phyloP scores from a whole-genome alignment of 2,113 vertebrate genomes.

The Anarhynchus alexandrinus region DNA sequence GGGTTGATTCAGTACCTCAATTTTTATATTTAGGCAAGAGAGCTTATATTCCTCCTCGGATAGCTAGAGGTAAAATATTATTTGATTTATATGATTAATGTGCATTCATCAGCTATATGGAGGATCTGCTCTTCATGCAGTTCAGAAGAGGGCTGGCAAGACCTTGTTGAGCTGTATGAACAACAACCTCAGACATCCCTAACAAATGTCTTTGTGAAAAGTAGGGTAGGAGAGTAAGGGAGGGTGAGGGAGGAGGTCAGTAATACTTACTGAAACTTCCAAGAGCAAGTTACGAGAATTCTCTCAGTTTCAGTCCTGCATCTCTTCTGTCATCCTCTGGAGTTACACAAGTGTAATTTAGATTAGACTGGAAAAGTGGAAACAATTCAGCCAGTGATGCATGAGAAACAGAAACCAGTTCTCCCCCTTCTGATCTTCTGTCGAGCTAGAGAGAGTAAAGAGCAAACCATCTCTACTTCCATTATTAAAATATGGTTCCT shows the following conservation, averaged over 20 bases:
- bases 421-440: not conserved
- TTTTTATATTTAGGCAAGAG: not conserved
- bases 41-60: not conserved
- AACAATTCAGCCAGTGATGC: conserved; percentile 13
- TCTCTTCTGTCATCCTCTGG: not conserved
- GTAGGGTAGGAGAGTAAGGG: not conserved
- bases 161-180: not conserved
- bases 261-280: not conserved
- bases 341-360: not conserved
- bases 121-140: not conserved
- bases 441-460: not conserved
- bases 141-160: not conserved
- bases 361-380: conserved; percentile 34
- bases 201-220: not conserved
- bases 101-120: not conserved
- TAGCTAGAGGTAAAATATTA: not conserved
- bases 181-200: not conserved
- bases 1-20: not conserved
- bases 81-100: not conserved
- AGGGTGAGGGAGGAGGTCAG: not conserved
- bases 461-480: not conserved
- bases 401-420: conserved; percentile 16
- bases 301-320: not conserved
- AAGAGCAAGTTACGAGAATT: not conserved
- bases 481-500: not conserved